Base-by-base conservation (phyloP, 2,888 invertebrate species). In the Dromius quadrimaculatus region DNA sequence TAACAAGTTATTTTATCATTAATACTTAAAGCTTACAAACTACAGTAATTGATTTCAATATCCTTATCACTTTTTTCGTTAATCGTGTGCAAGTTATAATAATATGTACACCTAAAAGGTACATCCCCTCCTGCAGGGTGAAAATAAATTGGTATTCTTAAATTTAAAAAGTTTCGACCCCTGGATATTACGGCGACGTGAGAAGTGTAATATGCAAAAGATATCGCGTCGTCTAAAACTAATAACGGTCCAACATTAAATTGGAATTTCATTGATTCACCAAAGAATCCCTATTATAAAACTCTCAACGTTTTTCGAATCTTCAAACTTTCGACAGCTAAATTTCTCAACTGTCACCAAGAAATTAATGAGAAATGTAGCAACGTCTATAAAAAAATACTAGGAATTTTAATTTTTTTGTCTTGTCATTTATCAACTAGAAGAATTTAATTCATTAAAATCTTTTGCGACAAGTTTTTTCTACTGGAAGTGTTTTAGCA, bases 231-330 rank as follows among this genome's bases (percentile, higher is more conserved):
- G 28, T 57, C 57, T 59, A 69, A 69, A 69, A 59, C 59, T 77
- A 78, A 78, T 78, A 77, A 77, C 77, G 77, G 75, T 72, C 59
- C 59, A 76, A 76, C 76, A 76, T 76, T 76, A 78, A 78, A 78
- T 78, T 78, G 76, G 78, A 77, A 78, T 78, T 78, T 77, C 78
- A 78, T 78, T 76, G 77, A 77, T 78, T 77, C 73, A 72, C 73
- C 76, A 69, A 74, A 74, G 75, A 76, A 75, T 76, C 74, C 75
- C 74, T 75, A 75, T 77, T 77, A 77, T 77, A 76, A 76, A 77
- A 76, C 59, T 69, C 45, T 41, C 43, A 59, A 15, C 59, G 57
- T 34, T 59, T 41, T 47, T 61, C 43, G 36, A 65, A 65, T 36
- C 47, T 41, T 47, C 13, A 69, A 69, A 69, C 68, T 70, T 70